Evolutionary conservation across 2,113 vertebrate genomes (phyloP), one percentile per base, ranked within the genome.

Genomic region (Candoia aspera): DNA sequence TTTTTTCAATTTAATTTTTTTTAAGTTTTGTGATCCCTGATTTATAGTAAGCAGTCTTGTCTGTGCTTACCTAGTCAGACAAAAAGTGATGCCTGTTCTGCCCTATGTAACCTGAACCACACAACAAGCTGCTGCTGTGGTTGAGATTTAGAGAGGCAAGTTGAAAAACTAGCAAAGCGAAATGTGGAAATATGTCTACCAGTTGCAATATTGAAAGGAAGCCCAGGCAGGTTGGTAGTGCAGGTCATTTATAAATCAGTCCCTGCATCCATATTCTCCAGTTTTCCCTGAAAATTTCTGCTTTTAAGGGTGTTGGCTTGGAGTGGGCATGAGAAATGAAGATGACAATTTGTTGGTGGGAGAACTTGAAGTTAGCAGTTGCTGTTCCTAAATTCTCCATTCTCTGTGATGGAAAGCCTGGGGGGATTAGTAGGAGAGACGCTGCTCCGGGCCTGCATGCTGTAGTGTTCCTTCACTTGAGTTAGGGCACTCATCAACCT

Each of bases 391-490:
- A 99, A 99, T 97, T 99, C 99, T 91, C 99, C 99, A 92, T 98
- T 99, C 97, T 99, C 99, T 93, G 99, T 99, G 98, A 99, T 99
- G 95, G 99, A 99, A 95, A 99, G 98, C 93, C 99, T 99, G 97
- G 98, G 99, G 96, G 99, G 98, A 92, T 98, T 99, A 97, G 97
- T 98, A 90, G 99, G 98, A 8, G 99, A 98, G 96, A 99, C 98
- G 95, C 99, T 99, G 92, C 99, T 99, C 96, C 98, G 98, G 92
- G 98, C 97, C 92, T 98, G 98, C 94, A 98, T 92, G 97, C 97
- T 98, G 98, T 99, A 99, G 87, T 98, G 98, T 96, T 99, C 99
- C 98, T 99, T 99, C 97, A 99, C 98, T 94, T 99, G 99, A 0
- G 98, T 98, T 96, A 99, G 98, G 8, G 99, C 98, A 6, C 98